These are phyloP conservation scores for Schizaphis graminum DNA, from an alignment of 2,888 invertebrate genomes.

Conservation along the genomic window DNA sequence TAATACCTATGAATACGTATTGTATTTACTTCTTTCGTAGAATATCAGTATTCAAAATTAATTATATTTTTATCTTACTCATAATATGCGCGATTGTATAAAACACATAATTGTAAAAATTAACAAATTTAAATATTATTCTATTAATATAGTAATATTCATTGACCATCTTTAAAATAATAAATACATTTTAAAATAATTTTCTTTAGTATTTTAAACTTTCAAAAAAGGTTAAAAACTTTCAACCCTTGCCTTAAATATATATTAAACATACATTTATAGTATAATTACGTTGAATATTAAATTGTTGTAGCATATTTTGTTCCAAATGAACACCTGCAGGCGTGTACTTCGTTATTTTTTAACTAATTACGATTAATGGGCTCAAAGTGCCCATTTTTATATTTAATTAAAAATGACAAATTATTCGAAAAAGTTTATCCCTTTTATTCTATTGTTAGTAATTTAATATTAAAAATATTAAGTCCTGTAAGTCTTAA, in stretches of 20 bases:
- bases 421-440: not conserved
- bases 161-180: not conserved
- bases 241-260: conserved; percentile 16
- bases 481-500: not conserved
- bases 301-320: conserved; percentile 18
- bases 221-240: not conserved
- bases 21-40: not conserved
- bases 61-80: not conserved
- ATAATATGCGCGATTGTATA: not conserved
- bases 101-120: not conserved
- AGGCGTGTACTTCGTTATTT: not conserved
- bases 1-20: not conserved
- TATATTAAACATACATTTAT: not conserved
- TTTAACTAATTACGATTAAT: conserved; percentile 25
- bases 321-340: conserved; percentile 17
- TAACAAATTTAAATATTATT: not conserved
- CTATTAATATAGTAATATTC: not conserved
- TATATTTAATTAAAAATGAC: conserved; percentile 43
- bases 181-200: conserved; percentile 11
- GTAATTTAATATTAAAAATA: not conserved
- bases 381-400: conserved; percentile 31
- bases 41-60: not conserved
- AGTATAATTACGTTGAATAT: conserved; percentile 18
- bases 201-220: conserved; percentile 19
- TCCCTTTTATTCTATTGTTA: not conserved